These are phyloP conservation scores for Neostethus bicornis DNA, from an alignment of 2,797 vertebrate species.

Conservation along the genomic window DNA sequence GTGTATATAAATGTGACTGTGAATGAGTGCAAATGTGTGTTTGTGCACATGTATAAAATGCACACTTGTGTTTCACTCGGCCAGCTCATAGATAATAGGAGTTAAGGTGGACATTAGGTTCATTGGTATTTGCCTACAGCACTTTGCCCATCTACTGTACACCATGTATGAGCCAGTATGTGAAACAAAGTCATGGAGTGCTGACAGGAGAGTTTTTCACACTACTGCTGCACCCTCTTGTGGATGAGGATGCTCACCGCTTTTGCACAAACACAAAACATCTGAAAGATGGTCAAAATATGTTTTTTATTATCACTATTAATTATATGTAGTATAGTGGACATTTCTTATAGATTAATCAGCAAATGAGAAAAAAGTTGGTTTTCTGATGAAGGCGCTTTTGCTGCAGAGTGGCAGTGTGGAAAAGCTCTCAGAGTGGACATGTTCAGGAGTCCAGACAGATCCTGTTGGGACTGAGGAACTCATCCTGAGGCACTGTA, in stretches of 20 bases:
- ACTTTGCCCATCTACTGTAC: conserved; percentile 47
- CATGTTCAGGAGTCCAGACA: conserved; percentile 56
- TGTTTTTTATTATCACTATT: conserved; percentile 4
- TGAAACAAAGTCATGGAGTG: conserved; percentile 47
- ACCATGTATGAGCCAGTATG: conserved; percentile 18
- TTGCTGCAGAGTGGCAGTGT: conserved; percentile 43
- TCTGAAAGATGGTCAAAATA: conserved; percentile 8
- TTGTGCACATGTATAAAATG: conserved; percentile 52
- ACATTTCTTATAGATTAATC: conserved; percentile 11
- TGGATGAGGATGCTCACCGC: conserved; percentile 64
- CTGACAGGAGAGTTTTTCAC: conserved; percentile 59
- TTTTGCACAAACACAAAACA: conserved; percentile 8
- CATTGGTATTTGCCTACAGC: conserved; percentile 66
- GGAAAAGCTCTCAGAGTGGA: conserved; percentile 46
- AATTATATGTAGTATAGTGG: conserved; percentile 1
- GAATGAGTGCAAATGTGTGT: conserved; percentile 28
- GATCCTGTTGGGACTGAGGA: conserved; percentile 69
- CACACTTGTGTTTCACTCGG: conserved; percentile 51
- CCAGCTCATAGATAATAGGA: conserved; percentile 73
- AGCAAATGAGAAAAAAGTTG: conserved; percentile 8
- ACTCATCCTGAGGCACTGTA: conserved; percentile 66
- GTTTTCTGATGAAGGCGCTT: conserved; percentile 29
- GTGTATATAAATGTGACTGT: conserved; percentile 46
- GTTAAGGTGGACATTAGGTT: conserved; percentile 69
- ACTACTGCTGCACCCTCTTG: conserved; percentile 84